These are phyloP conservation scores for Muscina levida DNA, from an alignment of 2,888 invertebrate genomes.

Conservation along the genomic window DNA sequence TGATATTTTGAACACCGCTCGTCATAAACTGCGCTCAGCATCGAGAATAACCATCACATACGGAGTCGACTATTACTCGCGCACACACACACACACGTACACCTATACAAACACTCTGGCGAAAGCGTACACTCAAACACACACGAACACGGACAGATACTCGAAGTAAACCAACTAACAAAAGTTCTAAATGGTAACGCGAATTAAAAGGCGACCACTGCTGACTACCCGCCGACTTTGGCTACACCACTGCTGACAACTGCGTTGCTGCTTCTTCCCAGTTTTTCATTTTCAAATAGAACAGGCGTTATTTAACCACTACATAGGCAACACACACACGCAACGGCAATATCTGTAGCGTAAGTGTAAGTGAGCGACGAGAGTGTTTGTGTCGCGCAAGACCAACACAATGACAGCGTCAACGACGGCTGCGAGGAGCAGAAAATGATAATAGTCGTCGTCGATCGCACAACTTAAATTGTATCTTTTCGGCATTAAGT, in stretches of 20 bases:
- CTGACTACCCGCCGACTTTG: too few species aligned
- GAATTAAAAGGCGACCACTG: conserved; percentile 25
- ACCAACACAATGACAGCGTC: conserved; percentile 20
- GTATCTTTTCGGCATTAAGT: conserved; percentile 5
- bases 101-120: too few species aligned
- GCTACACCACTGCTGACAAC: not conserved
- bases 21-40: conserved; percentile 63
- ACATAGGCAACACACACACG: conserved; percentile 27
- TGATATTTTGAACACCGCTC: conserved; percentile 65
- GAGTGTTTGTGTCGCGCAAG: not conserved
- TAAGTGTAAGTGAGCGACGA: not conserved
- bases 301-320: conserved; percentile 39
- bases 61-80: conserved; percentile 21
- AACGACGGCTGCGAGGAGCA: conserved; percentile 11
- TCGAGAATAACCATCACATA: conserved; percentile 37
- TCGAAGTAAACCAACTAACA: conserved; percentile 12
- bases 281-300: conserved; percentile 26
- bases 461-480: conserved; percentile 1
- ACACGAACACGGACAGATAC: conserved; percentile 3
- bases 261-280: not conserved
- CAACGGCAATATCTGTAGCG: conserved; percentile 1
- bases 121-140: conserved; percentile 12
- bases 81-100: conserved; percentile 35
- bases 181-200: conserved; percentile 15
- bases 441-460: not conserved